These are phyloP conservation scores for Mamestra brassicae DNA, from an alignment of 2,888 invertebrate species.

Conservation along the genomic window DNA sequence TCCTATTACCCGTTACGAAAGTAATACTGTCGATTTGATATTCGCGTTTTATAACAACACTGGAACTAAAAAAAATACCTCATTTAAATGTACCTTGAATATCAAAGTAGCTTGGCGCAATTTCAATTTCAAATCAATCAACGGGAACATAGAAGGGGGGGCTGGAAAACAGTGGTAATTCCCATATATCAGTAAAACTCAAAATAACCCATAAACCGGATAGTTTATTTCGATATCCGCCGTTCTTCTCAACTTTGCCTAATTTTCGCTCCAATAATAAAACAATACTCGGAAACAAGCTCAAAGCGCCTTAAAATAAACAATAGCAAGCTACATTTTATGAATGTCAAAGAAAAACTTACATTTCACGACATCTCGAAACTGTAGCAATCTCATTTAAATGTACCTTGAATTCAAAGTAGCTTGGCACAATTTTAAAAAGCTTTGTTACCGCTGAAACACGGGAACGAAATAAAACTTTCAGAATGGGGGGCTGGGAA, in stretches of 20 bases:
- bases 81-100: too few relatives aligned
- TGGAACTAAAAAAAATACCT: too few relatives aligned
- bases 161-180: too few relatives aligned
- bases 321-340: constrained; percentile 33
- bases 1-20: too few relatives aligned
- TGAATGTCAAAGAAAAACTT: constrained; percentile 42
- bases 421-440: constrained; percentile 52
- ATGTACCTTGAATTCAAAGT: constrained; percentile 41
- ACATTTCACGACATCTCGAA: constrained; percentile 31
- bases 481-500: constrained; percentile 2
- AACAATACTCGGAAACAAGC: constrained; percentile 12
- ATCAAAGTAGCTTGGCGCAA: too few relatives aligned
- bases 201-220: background rate
- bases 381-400: constrained; percentile 44
- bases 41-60: too few relatives aligned
- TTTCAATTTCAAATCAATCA: too few relatives aligned
- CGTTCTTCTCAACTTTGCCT: background rate
- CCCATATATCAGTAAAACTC: background rate
- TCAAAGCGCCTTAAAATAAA: constrained; percentile 29
- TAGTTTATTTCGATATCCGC: background rate
- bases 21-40: too few relatives aligned
- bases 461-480: constrained; percentile 43
- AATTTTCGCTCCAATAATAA: constrained; percentile 4
- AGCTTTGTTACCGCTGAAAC: constrained; percentile 38
- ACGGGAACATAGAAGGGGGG: too few relatives aligned